Conservation (phyloP, 23 tunicate genomes). For the Diplosoma virens region DNA sequence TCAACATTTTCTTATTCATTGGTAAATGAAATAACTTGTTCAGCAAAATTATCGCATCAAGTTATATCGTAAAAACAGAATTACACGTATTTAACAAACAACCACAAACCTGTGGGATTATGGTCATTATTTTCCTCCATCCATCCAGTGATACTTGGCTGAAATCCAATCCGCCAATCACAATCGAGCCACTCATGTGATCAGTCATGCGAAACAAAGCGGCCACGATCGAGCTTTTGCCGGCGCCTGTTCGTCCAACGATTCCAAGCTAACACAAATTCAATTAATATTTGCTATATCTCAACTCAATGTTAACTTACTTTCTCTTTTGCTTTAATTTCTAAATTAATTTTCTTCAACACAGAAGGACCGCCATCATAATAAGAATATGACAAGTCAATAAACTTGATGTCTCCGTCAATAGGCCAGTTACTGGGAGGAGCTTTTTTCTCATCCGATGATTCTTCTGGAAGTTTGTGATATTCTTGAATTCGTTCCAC, state of each 20-base stretch:
- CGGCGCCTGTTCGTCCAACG: slow-evolving; percentile 92
- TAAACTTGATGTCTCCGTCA: slow-evolving; percentile 45
- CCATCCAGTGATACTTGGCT: slow-evolving; percentile 32
- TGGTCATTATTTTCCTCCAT: slow-evolving; percentile 40
- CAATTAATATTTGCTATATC: not conserved
- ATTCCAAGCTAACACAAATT: slow-evolving; percentile 77
- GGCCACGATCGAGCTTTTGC: slow-evolving; percentile 80
- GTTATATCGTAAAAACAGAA: too few relatives aligned
- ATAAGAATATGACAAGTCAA: slow-evolving; percentile 56
- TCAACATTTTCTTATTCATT: too few relatives aligned
- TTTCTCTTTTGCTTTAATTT: slow-evolving; percentile 64
- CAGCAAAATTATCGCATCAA: too few relatives aligned
- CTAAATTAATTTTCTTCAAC: slow-evolving; percentile 33
- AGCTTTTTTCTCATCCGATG: slow-evolving; percentile 6
- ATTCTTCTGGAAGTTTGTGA: slow-evolving; percentile 54
- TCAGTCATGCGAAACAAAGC: slow-evolving; percentile 61
- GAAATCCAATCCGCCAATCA: slow-evolving; percentile 55
- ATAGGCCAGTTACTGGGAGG: slow-evolving; percentile 67
- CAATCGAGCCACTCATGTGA: slow-evolving; percentile 35
- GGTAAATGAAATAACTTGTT: not conserved
- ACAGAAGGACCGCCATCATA: slow-evolving; percentile 66
- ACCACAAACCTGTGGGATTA: slow-evolving; percentile 84
- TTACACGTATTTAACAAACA: too few relatives aligned
- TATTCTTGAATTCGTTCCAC: slow-evolving; percentile 89
- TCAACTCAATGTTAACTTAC: slow-evolving; percentile 3